Evolutionary conservation across 1,140 invertebrate genomes (phyloP).

Genomic region (Diuraphis noxia): DNA sequence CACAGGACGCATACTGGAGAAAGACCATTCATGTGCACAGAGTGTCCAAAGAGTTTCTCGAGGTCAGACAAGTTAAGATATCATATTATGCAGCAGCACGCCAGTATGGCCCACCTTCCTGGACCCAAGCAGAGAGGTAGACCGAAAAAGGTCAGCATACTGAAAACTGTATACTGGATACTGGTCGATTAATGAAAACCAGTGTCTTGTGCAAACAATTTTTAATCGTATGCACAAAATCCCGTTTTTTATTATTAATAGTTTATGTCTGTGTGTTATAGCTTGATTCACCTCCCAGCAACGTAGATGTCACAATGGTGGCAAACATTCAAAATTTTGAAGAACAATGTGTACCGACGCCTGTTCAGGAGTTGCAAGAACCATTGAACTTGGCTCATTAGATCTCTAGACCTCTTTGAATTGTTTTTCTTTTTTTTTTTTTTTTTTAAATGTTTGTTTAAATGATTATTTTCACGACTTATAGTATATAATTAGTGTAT

Average conservation of each 20-base stretch:
- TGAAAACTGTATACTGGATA: constrained; percentile 22
- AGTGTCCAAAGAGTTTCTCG: constrained; percentile 58
- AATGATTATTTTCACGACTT: no score
- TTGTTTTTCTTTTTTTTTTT: no score
- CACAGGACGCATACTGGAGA: constrained; percentile 62
- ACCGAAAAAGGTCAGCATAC: constrained; percentile 56
- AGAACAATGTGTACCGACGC: constrained; percentile 25
- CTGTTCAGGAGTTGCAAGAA: constrained; percentile 38
- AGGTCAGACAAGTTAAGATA: constrained; percentile 58
- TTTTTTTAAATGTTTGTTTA: no score
- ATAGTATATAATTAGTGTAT: no score
- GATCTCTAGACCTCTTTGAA: neutral
- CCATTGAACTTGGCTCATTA: constrained; percentile 48
- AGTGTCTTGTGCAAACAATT: constrained; percentile 30
- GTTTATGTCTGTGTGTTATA: neutral
- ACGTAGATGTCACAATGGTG: constrained; percentile 43
- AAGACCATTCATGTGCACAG: constrained; percentile 58
- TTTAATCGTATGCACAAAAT: constrained; percentile 27
- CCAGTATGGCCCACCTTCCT: constrained; percentile 27
- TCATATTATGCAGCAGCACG: constrained; percentile 57
- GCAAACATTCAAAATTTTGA: constrained; percentile 40
- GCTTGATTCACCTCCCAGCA: constrained; percentile 18
- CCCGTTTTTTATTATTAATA: neutral
- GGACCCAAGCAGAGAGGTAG: constrained; percentile 55
- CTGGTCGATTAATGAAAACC: neutral